Conservation (phyloP, 2,797 vertebrate genomes). For the Eleutherodactylus coqui region DNA sequence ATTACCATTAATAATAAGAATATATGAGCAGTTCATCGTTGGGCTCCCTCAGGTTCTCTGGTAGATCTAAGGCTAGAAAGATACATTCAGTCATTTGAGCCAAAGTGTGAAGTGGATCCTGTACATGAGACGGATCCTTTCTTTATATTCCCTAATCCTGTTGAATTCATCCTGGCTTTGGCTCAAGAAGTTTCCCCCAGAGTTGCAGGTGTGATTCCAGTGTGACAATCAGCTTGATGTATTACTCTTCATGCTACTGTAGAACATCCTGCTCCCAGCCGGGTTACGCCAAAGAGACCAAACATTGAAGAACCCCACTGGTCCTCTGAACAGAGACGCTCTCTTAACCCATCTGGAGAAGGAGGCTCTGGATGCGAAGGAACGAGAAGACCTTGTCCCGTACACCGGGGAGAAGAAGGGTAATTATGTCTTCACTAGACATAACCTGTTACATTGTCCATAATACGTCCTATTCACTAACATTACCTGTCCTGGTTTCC, state of each 20-base stretch:
- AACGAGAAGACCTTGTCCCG: slow-evolving; percentile 90
- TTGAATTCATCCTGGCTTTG: too few species aligned
- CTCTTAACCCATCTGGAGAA: slow-evolving; percentile 91
- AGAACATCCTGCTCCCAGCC: slow-evolving; percentile 94
- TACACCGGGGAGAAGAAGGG: slow-evolving; percentile 95
- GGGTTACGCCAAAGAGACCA: slow-evolving; percentile 91
- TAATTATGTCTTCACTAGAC: slow-evolving; percentile 57
- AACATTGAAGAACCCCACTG: slow-evolving; percentile 91
- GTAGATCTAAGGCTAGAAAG: not conserved
- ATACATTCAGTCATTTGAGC: too few species aligned
- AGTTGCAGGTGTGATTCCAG: too few species aligned
- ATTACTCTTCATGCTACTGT: slow-evolving; percentile 41
- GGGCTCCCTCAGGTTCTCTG: too few species aligned
- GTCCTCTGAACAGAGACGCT: slow-evolving; percentile 84
- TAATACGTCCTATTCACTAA: not conserved
- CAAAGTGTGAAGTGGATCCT: too few species aligned
- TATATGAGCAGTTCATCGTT: too few species aligned
- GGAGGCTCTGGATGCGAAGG: slow-evolving; percentile 83
- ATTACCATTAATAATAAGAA: too few species aligned
- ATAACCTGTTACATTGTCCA: not conserved
- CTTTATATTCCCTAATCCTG: too few species aligned
- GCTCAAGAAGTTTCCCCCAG: too few species aligned
- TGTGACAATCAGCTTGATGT: not conserved
- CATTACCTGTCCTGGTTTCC: not conserved
- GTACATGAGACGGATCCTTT: too few species aligned